A percentile compares a stretch with the other conserved stretches of the same genome.
phyloP scores from a whole-genome alignment of 2,888 invertebrate genomes.

The Macaria liturata region DNA sequence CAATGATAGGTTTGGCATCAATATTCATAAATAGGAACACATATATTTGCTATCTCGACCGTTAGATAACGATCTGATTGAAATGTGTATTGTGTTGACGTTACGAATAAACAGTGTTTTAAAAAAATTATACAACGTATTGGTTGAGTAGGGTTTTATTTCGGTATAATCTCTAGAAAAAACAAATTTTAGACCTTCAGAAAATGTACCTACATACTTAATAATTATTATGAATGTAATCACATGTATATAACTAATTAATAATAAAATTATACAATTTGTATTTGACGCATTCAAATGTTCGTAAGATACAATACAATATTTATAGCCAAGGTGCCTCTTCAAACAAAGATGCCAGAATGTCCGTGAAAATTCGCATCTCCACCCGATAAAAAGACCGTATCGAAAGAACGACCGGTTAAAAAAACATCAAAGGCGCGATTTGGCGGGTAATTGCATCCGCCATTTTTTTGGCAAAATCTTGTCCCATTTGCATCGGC shows the following conservation, averaged over 20 bases:
- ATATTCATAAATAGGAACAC: neutral
- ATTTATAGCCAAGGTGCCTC: slow-evolving; percentile 1
- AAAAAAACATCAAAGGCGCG: slow-evolving; percentile 40
- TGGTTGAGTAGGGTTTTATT: too few species aligned
- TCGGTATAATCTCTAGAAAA: too few species aligned
- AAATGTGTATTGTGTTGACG: neutral
- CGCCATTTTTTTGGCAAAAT: slow-evolving; percentile 49
- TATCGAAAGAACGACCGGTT: slow-evolving; percentile 41
- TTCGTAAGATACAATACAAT: too few species aligned
- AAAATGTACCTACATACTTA: too few species aligned
- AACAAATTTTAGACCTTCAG: too few species aligned
- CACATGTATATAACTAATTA: too few species aligned
- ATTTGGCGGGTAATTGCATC: slow-evolving; percentile 61
- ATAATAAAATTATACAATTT: too few species aligned
- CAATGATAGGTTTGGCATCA: slow-evolving; percentile 6
- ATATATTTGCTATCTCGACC: slow-evolving; percentile 3
- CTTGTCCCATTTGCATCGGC: slow-evolving; percentile 21
- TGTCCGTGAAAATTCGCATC: slow-evolving; percentile 41
- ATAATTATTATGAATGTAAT: too few species aligned
- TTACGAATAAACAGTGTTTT: neutral
- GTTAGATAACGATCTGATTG: slow-evolving; percentile 5
- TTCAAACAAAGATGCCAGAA: slow-evolving; percentile 26
- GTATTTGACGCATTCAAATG: too few species aligned
- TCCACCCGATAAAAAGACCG: slow-evolving; percentile 43
- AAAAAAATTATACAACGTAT: too few species aligned